Evolutionary conservation across 2,113 vertebrate species (phyloP), one percentile per base, ranked within the genome.

Genomic region (Notarius lentiginosus): DNA sequence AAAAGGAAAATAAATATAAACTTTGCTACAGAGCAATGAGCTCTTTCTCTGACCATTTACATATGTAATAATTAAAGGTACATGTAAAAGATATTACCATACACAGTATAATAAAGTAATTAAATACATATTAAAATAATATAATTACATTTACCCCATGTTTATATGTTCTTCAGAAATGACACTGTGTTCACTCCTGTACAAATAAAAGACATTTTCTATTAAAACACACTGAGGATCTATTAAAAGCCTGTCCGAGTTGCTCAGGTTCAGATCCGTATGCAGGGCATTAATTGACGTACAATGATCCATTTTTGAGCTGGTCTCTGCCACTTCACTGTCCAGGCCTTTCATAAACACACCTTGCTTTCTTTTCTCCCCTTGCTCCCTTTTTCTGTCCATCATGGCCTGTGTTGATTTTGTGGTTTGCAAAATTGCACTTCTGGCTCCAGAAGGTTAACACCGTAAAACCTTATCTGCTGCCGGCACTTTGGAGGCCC

Each of bases 401-500:
- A 76, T 84, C 87, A 95, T 94, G 15, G 94, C 94, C 95, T 95
- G 95, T 97, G 96, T 97, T 97, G 96, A 96, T 95, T 95, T 96
- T 97, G 96, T 95, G 95, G 95, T 96, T 97, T 96, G 92, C 93
- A 93, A 96, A 97, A 96, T 94, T 95, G 94, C 94, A 95, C 95
- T 93, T 81, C 95, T 91, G 94, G 95, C 95, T 96, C 95, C 94
- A 92, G 81, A 86, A 87, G 92, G 92, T 95, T 95, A 73, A 87
- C 96, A 95, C 96, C 94, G 94, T 91, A 80, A 89, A 94, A 91
- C 92, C 96, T 97, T 99, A 97, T 99, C 97, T 96, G 94, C 95
- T 95, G 94, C 95, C 22, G 86, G 95, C 93, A 92, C 91, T 92
- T 95, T 96, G 96, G 96, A 96, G 96, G 89, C 90, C 93, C 94